Evolutionary conservation across 2,888 invertebrate genomes (phyloP).

Genomic region (Dione juno): DNA sequence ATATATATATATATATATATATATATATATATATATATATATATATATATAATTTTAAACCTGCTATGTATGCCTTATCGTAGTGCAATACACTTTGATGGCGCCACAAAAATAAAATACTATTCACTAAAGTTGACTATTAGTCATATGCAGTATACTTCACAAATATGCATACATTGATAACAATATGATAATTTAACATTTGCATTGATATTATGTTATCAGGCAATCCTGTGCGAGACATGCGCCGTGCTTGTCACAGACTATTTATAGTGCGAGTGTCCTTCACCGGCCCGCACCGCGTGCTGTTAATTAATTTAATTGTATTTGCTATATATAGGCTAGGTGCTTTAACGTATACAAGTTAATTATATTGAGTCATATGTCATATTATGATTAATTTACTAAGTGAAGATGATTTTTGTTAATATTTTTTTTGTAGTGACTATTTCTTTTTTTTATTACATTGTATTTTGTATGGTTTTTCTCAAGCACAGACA

Average conservation of each 20-base stretch:
- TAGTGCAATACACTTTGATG: neutral
- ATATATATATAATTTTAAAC: no score
- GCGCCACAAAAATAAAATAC: neutral
- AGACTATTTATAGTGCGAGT: constrained; percentile 37
- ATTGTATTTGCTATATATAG: constrained; percentile 21
- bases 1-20: no score
- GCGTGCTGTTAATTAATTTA: constrained; percentile 26
- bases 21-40: no score
- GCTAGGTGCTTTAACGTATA: neutral
- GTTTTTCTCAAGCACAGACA: no score
- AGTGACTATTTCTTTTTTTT: no score
- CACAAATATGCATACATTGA: constrained; percentile 2
- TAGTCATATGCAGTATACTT: neutral
- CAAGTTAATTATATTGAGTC: neutral
- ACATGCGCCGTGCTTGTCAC: constrained; percentile 21
- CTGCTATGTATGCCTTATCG: no score
- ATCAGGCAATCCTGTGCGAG: constrained; percentile 13
- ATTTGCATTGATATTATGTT: constrained; percentile 16
- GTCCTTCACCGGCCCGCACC: constrained; percentile 37
- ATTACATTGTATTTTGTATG: no score
- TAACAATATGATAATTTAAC: neutral
- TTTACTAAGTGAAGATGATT: no score
- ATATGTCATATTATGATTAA: neutral
- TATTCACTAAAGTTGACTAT: neutral
- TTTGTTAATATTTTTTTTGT: neutral